A percentile compares a stretch with the other conserved stretches of the same genome.
Conservation (phyloP, 1,140 invertebrate species). For the Drosophila lacteicornis region DNA sequence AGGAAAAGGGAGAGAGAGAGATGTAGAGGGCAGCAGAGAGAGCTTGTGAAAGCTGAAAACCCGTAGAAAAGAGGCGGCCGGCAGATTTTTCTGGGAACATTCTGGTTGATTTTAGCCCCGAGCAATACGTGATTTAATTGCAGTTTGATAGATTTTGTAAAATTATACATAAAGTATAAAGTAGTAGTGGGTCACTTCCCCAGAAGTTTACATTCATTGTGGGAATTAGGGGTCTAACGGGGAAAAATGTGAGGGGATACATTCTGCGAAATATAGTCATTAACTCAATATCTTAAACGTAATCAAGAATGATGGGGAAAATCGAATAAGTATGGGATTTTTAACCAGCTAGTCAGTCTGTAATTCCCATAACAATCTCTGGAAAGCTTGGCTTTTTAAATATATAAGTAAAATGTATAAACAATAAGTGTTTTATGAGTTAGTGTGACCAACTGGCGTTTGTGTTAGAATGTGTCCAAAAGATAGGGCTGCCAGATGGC, state of each 20-base stretch:
- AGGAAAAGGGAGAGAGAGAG: background rate
- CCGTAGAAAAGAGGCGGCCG: background rate
- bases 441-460: too few relatives aligned
- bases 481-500: too few relatives aligned
- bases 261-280: background rate
- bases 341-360: too few relatives aligned
- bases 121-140: background rate
- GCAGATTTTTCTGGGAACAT: background rate
- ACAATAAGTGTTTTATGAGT: too few relatives aligned
- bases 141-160: background rate
- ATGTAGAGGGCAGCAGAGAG: too few relatives aligned
- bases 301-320: background rate
- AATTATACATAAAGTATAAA: background rate
- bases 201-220: background rate
- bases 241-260: background rate
- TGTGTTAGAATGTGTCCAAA: too few relatives aligned
- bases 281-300: background rate
- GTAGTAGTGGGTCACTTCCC: background rate
- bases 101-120: constrained; percentile 5
- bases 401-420: too few relatives aligned
- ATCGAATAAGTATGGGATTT: too few relatives aligned
- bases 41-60: constrained; percentile 4
- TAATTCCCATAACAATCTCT: too few relatives aligned
- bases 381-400: too few relatives aligned
- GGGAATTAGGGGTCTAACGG: background rate